Evolutionary conservation across 2,113 vertebrate genomes (phyloP).

Genomic region (Tapirus terrestris): DNA sequence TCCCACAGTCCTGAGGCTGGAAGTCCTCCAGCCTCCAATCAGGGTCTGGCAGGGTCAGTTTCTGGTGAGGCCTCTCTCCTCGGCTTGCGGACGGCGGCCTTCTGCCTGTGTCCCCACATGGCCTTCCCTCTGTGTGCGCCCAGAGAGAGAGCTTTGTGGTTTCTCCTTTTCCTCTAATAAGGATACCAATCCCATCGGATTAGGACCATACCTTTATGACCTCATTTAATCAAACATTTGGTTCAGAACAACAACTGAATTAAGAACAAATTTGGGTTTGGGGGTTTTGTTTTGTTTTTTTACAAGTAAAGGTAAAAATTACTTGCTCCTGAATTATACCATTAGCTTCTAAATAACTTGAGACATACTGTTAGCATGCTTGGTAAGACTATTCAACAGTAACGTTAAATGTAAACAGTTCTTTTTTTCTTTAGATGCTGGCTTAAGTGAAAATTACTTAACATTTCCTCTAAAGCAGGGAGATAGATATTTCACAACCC

Average conservation of each 20-base stretch:
- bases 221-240: neutral
- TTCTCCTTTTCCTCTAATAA: neutral
- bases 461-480: neutral
- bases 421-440: neutral
- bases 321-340: neutral
- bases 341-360: neutral
- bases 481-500: neutral
- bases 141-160: neutral
- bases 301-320: neutral
- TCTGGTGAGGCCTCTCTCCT: neutral
- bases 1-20: neutral
- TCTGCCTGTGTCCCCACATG: neutral
- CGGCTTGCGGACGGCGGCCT: neutral
- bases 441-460: neutral
- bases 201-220: neutral
- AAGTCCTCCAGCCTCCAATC: neutral
- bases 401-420: constrained; percentile 5
- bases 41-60: neutral
- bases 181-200: neutral
- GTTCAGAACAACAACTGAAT: neutral
- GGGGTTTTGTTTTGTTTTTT: neutral
- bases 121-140: neutral
- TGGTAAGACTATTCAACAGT: neutral
- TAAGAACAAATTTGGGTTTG: neutral
- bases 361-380: neutral